phyloP scores from a whole-genome alignment of 2,113 vertebrate species.

The Sorex araneus region DNA sequence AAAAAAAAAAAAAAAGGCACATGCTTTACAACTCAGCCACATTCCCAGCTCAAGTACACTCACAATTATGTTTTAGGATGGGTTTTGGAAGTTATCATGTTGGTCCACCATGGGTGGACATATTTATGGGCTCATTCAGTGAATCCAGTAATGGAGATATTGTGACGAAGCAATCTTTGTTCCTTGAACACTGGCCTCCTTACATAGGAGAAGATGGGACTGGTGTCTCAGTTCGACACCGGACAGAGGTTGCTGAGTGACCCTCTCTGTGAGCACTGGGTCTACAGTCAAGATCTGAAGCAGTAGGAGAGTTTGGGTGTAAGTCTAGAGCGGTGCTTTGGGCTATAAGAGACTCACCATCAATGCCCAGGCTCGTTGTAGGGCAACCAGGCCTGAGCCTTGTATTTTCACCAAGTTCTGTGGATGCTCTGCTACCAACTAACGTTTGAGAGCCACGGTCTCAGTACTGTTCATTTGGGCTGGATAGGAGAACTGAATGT shows the following conservation, averaged over 20 bases:
- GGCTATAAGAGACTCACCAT: neutral
- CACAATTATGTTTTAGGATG: neutral
- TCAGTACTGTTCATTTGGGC: neutral
- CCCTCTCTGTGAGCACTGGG: neutral
- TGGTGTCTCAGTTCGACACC: neutral
- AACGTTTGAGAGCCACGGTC: neutral
- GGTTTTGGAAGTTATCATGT: slow-evolving; percentile 51
- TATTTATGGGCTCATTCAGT: slow-evolving; percentile 1
- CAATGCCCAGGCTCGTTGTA: neutral
- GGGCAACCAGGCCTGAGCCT: neutral
- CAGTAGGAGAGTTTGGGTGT: neutral
- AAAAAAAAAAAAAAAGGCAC: no score
- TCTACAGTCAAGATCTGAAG: neutral
- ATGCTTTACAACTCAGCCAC: neutral
- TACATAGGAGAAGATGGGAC: neutral
- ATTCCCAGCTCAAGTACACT: neutral
- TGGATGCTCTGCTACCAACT: neutral
- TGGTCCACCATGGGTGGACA: neutral
- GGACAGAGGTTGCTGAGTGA: neutral
- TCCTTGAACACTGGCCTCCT: neutral
- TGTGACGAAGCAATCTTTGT: neutral
- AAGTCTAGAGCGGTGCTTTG: neutral
- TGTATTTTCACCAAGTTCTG: slow-evolving; percentile 14
- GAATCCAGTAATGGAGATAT: neutral
- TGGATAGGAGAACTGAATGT: neutral